Evolutionary conservation across 2,888 invertebrate genomes (phyloP).

Genomic region (Stenchaetothrips biformis): DNA sequence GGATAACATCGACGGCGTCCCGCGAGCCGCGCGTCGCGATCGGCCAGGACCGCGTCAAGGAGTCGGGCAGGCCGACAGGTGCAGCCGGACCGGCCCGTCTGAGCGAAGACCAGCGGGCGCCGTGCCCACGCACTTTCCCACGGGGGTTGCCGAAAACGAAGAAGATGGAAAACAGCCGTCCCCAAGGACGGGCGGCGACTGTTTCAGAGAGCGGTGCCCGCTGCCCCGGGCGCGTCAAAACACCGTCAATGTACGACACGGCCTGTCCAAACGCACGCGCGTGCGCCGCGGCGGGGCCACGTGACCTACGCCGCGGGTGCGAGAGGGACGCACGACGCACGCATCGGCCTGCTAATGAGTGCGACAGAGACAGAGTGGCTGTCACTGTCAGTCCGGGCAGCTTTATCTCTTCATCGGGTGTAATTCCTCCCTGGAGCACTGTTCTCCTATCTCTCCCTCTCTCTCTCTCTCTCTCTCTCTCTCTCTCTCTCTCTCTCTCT

Average conservation of each 20-base stretch:
- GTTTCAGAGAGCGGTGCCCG: background rate
- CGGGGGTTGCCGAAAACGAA: no score
- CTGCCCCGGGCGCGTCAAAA: no score
- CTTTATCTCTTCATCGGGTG: constrained; percentile 13
- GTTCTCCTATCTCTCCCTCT: background rate
- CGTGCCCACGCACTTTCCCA: no score
- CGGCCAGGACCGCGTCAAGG: background rate
- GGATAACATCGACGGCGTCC: background rate
- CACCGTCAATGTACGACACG: no score
- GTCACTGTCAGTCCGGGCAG: background rate
- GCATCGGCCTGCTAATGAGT: background rate
- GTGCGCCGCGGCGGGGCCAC: background rate
- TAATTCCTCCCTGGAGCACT: background rate
- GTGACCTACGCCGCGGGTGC: background rate
- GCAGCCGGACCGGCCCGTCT: background rate
- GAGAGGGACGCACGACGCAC: no score
- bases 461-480: background rate
- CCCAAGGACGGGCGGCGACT: background rate
- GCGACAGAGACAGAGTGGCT: background rate
- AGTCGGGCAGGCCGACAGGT: background rate
- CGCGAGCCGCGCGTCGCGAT: background rate
- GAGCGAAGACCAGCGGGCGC: no score
- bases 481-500: background rate
- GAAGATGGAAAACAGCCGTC: no score
- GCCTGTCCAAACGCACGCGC: no score